A percentile compares a stretch with the other conserved stretches of the same genome.
Evolutionary conservation across 2,888 invertebrate species (phyloP).

Genomic region (Dexiosoma caninum): DNA sequence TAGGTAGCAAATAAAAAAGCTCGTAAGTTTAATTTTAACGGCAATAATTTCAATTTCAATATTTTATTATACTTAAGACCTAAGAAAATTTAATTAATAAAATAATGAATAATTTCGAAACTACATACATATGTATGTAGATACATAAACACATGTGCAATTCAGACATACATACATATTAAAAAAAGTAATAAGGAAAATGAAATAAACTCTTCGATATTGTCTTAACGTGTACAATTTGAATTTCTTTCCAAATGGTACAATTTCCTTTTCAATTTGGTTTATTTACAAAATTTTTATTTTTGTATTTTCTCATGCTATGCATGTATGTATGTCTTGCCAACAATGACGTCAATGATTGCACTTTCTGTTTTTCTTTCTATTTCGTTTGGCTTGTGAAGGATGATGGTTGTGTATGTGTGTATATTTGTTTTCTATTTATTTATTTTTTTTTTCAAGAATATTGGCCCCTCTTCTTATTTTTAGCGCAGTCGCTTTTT

Average conservation of each 20-base stretch:
- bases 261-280: not conserved
- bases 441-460: constrained; percentile 14
- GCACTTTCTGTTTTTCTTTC: constrained; percentile 21
- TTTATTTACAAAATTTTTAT: not conserved
- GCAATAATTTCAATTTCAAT: not conserved
- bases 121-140: too few species aligned
- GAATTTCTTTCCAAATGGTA: not conserved
- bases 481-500: constrained; percentile 53
- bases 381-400: constrained; percentile 19
- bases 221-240: too few species aligned
- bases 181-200: too few species aligned
- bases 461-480: constrained; percentile 56
- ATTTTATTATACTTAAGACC: too few species aligned
- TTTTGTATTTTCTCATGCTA: not conserved
- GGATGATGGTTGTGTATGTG: constrained; percentile 20
- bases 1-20: not conserved
- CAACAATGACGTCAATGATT: constrained; percentile 55
- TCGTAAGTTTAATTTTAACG: not conserved
- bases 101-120: too few species aligned
- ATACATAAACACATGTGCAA: too few species aligned
- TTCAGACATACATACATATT: too few species aligned
- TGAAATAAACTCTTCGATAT: too few species aligned
- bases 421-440: not conserved
- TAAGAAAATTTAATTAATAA: too few species aligned
- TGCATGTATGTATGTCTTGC: not conserved